These are phyloP conservation scores for Drosophila orena DNA, from an alignment of 1,140 invertebrate species.

Conservation along the genomic window DNA sequence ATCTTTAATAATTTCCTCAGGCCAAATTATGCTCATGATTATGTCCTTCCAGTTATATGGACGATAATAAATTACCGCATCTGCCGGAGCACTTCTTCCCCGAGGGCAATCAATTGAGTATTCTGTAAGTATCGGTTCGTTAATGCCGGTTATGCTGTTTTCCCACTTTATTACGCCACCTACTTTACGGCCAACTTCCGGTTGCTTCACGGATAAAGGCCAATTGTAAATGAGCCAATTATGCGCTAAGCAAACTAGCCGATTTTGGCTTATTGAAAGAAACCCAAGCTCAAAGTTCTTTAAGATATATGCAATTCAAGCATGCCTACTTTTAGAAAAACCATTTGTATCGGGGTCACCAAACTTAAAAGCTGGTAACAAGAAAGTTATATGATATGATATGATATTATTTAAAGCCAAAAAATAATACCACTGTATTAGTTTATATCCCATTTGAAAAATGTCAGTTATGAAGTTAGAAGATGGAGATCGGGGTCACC, in stretches of 20 bases:
- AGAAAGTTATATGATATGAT: no score
- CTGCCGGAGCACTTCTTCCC: slow-evolving; percentile 78
- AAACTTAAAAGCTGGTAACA: no score
- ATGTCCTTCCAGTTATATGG: slow-evolving; percentile 76
- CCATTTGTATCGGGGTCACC: no score
- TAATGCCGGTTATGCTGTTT: slow-evolving; percentile 2
- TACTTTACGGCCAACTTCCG: slow-evolving; percentile 30
- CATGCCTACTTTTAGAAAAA: no score
- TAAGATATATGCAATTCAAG: no score
- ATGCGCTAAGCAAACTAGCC: no score
- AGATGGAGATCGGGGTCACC: no score
- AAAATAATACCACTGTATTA: no score
- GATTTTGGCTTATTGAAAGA: no score
- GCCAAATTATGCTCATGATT: slow-evolving; percentile 24
- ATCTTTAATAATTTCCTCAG: slow-evolving; percentile 20
- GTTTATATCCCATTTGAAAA: no score
- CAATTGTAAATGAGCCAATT: background rate
- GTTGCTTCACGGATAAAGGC: background rate
- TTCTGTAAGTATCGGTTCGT: slow-evolving; percentile 77
- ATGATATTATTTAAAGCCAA: no score
- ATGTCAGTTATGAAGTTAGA: background rate
- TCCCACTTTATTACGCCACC: background rate
- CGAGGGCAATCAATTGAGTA: slow-evolving; percentile 77
- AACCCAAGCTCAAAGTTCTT: no score
- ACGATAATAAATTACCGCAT: slow-evolving; percentile 81